Conservation (phyloP, 64 coral and sea anemone genomes). For the Exaiptasia diaphana region DNA sequence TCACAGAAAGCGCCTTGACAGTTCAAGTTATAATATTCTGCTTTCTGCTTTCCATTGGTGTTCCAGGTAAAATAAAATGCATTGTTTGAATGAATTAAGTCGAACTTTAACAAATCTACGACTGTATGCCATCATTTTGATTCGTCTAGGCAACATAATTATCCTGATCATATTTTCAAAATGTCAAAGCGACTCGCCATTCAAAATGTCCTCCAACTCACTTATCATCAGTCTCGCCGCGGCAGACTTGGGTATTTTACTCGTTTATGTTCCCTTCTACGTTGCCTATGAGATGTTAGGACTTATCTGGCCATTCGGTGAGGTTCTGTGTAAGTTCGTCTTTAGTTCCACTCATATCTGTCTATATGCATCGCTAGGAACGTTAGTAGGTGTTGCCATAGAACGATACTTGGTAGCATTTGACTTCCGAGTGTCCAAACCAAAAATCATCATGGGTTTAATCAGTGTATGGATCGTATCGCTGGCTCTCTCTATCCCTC, state of each 20-base stretch:
- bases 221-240: slow-evolving; percentile 42
- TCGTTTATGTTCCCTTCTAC: slow-evolving; percentile 45
- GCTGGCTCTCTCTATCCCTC: slow-evolving; percentile 28
- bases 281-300: slow-evolving; percentile 36
- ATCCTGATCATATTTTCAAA: neutral
- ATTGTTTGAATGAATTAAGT: too few species aligned
- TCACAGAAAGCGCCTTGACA: too few species aligned
- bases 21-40: too few species aligned
- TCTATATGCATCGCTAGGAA: slow-evolving; percentile 48
- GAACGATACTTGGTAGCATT: slow-evolving; percentile 34
- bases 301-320: slow-evolving; percentile 56
- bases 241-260: slow-evolving; percentile 39
- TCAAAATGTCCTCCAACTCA: neutral
- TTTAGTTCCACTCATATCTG: slow-evolving; percentile 57
- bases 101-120: too few species aligned
- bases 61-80: too few species aligned
- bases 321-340: slow-evolving; percentile 43
- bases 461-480: slow-evolving; percentile 10
- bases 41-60: too few species aligned
- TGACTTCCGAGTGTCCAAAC: neutral
- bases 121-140: too few species aligned
- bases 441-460: neutral
- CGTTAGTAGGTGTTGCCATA: slow-evolving; percentile 39
- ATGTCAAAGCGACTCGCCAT: neutral
- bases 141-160: neutral